Base-by-base conservation (phyloP, 2,888 invertebrate genomes). In the Orchestes rusci region DNA sequence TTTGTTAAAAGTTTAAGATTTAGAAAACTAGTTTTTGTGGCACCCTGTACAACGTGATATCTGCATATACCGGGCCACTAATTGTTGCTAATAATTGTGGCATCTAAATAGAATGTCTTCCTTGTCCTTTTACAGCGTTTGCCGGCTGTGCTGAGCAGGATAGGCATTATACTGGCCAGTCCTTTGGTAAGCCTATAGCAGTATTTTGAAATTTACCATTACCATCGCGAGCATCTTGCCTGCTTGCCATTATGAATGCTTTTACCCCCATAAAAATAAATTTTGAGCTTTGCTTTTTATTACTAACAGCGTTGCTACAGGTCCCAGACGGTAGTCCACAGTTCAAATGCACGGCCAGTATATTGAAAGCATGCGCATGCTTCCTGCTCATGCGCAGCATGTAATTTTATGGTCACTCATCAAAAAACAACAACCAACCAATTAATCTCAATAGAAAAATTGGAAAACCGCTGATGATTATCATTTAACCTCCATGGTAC, bases 91-190 rank as follows among this genome's bases (percentile, higher is more conserved):
- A n/a, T n/a, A n/a, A n/a, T n/a, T 59, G 56, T 58, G 57, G 52
- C 58, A 54, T 56, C 45, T 60, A 58, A 58, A 59, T 61, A 62
- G 61, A 62, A 58, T 64, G 62, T 64, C n/a, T n/a, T 63, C 63
- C 61, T 64, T 65, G 75, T 77, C 73, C 75, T 79, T 76, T 78
- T 86, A 73, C 88, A 89, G 89, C 88, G 88, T 77, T 85, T 89
- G 77, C 89, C 89, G 77, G 88, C 88, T 79, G 88, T 89, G 76
- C 85, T 89, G 80, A 88, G 85, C 85, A 84, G 89, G 82, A 88
- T 89, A 83, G 89, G 89, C 83, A 86, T 89, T 76, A 86, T 89
- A 80, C 85, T 89, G 84, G 88, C 88, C 82, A 88, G 86, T 82
- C 88, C 89, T 75, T 80, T 89, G 88, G 88, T 89, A 89, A 89